These are phyloP conservation scores for Selene dorsalis DNA, from an alignment of 2,797 vertebrate genomes.

Conservation along the genomic window DNA sequence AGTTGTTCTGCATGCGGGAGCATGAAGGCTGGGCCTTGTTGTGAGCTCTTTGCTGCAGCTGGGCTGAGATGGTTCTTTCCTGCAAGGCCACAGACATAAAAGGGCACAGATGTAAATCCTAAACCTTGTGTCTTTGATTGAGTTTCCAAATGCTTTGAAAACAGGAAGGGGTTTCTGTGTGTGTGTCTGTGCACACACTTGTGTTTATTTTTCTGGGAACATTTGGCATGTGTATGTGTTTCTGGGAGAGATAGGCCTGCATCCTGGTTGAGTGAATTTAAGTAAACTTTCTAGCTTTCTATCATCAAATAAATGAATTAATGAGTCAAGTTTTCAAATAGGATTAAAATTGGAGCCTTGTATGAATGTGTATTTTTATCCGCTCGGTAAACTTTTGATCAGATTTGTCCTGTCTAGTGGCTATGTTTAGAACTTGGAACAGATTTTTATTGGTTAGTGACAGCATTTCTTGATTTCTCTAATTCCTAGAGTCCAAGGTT, in stretches of 20 bases:
- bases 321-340: conserved; percentile 32
- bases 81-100: conserved; percentile 83
- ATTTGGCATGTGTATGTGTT: conserved; percentile 70
- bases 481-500: conserved; percentile 25
- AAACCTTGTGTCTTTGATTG: conserved; percentile 85
- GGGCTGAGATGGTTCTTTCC: conserved; percentile 79
- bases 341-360: conserved; percentile 22
- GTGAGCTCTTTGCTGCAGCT: conserved; percentile 79
- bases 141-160: conserved; percentile 83
- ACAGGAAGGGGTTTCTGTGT: conserved; percentile 78
- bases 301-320: conserved; percentile 45
- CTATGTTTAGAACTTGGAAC: conserved; percentile 57
- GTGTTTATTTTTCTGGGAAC: conserved; percentile 69
- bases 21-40: conserved; percentile 78
- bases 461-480: conserved; percentile 28
- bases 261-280: conserved; percentile 47
- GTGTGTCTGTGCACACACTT: conserved; percentile 47
- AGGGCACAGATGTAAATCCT: conserved; percentile 85
- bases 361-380: conserved; percentile 46
- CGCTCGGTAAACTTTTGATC: conserved; percentile 52
- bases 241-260: conserved; percentile 52
- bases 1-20: conserved; percentile 73
- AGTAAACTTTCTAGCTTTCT: conserved; percentile 34
- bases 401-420: conserved; percentile 31
- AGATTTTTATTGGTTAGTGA: conserved; percentile 40